Base-by-base conservation (phyloP, 2,797 vertebrate genomes). In the Dicrostonyx torquatus region DNA sequence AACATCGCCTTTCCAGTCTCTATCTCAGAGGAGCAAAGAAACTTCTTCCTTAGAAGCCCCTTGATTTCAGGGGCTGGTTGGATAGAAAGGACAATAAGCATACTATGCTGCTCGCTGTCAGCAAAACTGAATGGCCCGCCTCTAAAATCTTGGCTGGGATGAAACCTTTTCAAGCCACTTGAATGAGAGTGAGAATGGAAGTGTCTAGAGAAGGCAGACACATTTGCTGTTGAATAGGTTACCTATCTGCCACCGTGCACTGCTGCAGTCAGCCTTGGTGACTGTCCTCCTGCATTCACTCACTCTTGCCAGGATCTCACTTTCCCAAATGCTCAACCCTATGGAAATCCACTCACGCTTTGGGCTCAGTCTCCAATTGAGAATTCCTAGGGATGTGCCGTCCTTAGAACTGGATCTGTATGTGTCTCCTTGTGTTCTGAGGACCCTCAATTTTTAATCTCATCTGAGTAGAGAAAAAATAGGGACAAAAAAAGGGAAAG, bases 41-140 rank as follows among this genome's bases (percentile, higher is more conserved):
- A 2, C 24, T 24, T 94, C 75, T 94, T 92, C 87, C 76, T 50
- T 58, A 80, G 89, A 94, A 94, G 13, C 18, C 66, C 53, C 22
- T 5, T 4, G 62, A 66, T 6, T 79, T 62, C 10, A n/a, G 14
- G 31, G 62, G 37, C 15, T 37, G 60, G 40, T 24, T 89, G 60
- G 12, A 18, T 55, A 72, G 48, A 80, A 89, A n/a, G 26, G 66
- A 87, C 55, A 24, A 40, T 34, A 43, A 43, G 13, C 34, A 82
- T 17, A 11, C 64, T 43, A 2, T 40, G 64, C 75, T 72, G 58
- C 17, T 93, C 77, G 55, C 1, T 83, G 40, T 94, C 40, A 79
- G 17, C 26, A 60, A 45, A 89, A 53, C 37, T 82, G 40, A 76
- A 50, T 93, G 34, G 9, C 31, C 1, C 15, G 31, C 15, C 53